These are phyloP conservation scores for Gracilinanus agilis DNA, from an alignment of 2,113 vertebrate genomes.

Conservation along the genomic window DNA sequence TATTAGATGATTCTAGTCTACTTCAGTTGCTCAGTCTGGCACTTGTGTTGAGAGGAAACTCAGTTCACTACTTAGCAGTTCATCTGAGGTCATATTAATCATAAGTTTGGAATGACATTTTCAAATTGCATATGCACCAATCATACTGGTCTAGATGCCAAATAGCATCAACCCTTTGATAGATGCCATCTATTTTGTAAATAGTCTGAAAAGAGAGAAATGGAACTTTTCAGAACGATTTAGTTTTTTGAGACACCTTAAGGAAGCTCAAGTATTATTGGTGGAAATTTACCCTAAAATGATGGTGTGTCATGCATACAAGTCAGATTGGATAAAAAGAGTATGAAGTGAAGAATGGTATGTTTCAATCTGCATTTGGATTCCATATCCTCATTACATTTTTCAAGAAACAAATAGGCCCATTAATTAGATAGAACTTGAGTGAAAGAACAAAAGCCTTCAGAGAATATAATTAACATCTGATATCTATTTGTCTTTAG, in stretches of 20 bases:
- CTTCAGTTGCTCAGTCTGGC: neutral
- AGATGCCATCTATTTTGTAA: neutral
- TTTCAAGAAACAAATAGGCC: neutral
- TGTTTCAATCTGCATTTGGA: no score
- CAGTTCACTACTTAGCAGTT: neutral
- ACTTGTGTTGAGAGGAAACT: neutral
- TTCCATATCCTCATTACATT: neutral
- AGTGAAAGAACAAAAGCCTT: neutral
- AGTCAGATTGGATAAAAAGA: neutral
- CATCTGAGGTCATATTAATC: neutral
- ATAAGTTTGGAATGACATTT: neutral
- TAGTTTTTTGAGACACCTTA: neutral
- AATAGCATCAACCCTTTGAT: neutral
- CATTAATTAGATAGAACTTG: neutral
- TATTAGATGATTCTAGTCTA: neutral
- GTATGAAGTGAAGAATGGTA: neutral
- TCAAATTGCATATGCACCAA: neutral
- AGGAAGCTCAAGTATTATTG: neutral
- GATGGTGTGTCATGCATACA: neutral
- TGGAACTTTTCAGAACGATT: neutral
- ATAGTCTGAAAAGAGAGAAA: neutral
- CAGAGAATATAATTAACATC: neutral
- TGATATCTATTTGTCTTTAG: neutral
- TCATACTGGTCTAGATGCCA: neutral
- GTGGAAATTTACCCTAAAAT: neutral